A percentile compares a stretch with the other conserved stretches of the same genome.
Conservation (phyloP, 1,140 invertebrate genomes). For the Drosophila albomicans region DNA sequence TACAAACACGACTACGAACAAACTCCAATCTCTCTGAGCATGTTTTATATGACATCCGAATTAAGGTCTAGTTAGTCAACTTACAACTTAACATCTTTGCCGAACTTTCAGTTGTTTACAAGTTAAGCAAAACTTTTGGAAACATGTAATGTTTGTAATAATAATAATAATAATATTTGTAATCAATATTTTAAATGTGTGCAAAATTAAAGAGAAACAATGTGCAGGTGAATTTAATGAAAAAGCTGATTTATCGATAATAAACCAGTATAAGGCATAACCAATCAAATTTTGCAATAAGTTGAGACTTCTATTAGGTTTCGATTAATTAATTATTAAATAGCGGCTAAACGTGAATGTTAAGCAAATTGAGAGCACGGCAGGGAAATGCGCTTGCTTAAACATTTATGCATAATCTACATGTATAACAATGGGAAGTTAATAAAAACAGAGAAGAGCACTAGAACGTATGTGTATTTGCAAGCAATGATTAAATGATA, state of each 20-base stretch:
- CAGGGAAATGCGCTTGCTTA: not conserved
- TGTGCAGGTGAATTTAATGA: too few species aligned
- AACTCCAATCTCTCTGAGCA: not conserved
- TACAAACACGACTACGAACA: constrained; percentile 48
- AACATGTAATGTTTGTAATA: too few species aligned
- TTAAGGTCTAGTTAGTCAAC: not conserved
- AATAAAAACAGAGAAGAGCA: not conserved
- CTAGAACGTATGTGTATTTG: not conserved
- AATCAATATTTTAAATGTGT: too few species aligned
- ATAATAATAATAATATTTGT: too few species aligned
- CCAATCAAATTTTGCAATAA: not conserved
- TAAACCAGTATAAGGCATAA: not conserved
- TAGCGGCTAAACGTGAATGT: not conserved
- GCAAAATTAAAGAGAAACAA: too few species aligned
- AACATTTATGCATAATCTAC: not conserved
- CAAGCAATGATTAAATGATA: not conserved
- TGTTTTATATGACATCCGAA: not conserved
- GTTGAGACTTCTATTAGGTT: not conserved
- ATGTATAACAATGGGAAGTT: not conserved
- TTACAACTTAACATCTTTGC: too few species aligned
- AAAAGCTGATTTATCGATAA: too few species aligned
- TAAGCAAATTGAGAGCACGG: not conserved
- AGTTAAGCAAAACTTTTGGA: too few species aligned
- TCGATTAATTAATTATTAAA: constrained; percentile 30
- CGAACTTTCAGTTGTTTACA: too few species aligned